Base-by-base conservation (phyloP, 2,113 vertebrate species). In the Tragulus kanchil region DNA sequence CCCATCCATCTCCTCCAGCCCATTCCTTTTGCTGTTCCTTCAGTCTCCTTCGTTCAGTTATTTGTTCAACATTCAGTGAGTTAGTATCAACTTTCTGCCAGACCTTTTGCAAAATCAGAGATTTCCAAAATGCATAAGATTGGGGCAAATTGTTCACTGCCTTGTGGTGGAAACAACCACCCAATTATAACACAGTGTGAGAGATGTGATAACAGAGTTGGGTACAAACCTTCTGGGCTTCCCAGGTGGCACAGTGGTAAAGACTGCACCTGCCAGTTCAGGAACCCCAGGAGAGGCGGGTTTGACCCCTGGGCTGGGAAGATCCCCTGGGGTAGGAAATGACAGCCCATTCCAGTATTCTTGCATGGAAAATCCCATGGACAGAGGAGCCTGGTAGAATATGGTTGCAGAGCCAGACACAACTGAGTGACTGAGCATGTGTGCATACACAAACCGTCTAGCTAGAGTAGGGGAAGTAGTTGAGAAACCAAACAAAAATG, bases 81-180 rank as follows among this genome's bases (percentile, higher is more conserved):
- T 95, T 77, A 64, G 54, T 28, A 64, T 67, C 84, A 91, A 52
- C 52, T 61, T 89, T 62, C 69, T 54, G 15, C 52, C 58, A 84
- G 6, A 23, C 12, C 28, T 92, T 92, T 85, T 36, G n/a, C 90
- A 92, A 96, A 96, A 95, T 78, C 19, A 26, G 31, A 93, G n/a
- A 84, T 50, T 93, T 85, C 50, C 36, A 45, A 78, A 93, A 85
- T 88, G 42, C 91, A 15, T 50, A 59, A 65, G 54, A 89, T 73
- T 73, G 42, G 65, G 28, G 77, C 25, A 94, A 65, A 81, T 59
- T 59, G 31, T 61, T 75, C 58, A 65, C 15, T 42, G n/a, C 25
- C 54, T 81, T 1, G 0, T 8, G 0, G 31, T 59, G 67, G 75
- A 65, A 95, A 93, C n/a, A 94, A 73, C 50, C 54, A 65, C 50